Base-by-base conservation (phyloP, 1,140 invertebrate species). In the Nilaparvata lugens region DNA sequence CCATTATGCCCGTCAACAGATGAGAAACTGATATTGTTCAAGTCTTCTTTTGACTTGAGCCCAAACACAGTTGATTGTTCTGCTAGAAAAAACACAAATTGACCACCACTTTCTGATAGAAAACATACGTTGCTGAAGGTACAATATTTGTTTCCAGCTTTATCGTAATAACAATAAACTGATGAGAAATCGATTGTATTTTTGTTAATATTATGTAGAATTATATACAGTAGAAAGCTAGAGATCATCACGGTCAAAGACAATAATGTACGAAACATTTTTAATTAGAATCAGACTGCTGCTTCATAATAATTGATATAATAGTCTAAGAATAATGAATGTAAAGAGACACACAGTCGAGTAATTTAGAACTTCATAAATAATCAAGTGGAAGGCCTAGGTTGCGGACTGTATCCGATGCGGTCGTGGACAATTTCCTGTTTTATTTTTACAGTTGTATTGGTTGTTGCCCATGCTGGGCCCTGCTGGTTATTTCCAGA, bases 121-220 rank as follows among this genome's bases (percentile, higher is more conserved):
- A 64, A 69, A 61, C 62, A 68, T 23, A 69, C 31, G 63, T 69
- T 68, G 35, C 56, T 31, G 54, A 69, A 69, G 18, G 18, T 55
- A 45, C 68, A 69, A 1, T 56, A 43, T 58, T 54, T 65, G 5
- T 51, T 48, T 16, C 53, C 24, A 48, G 58, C 19, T n/a, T 38
- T 13, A 54, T 45, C 42, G n/a, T 52, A 35, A 52, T 45, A 43
- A 56, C 65, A 67, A 54, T 55, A 64, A 9, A 64, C 19, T 9
- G 63, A 64, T 13, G 63, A 64, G 9, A 11, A 35, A 35, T 6
- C 13, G 13, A 35, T 11, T 35, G 7, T 35, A 2, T 9, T 35
- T 11, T 11, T 1, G 13, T 35, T 35, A 6, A 35, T 6, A 35
- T 35, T 4, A 35, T 11, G 7, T 4, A 35, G 31, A 35, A 35